Percentiles rank a stretch among this genome's conserved stretches.
Conservation (phyloP, 2,888 invertebrate genomes). For the Microctonus aethiopoides region DNA sequence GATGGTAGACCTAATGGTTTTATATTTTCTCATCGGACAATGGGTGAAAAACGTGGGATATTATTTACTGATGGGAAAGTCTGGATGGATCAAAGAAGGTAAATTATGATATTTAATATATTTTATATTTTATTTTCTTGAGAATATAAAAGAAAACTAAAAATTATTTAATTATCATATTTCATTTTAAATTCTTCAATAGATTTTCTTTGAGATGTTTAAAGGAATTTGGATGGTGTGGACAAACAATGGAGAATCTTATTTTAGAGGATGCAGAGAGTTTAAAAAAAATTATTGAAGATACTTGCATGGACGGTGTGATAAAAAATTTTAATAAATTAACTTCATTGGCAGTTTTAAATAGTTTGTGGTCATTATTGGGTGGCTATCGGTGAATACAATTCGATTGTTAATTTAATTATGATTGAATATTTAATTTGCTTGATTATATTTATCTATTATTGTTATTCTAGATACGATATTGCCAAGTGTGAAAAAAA, state of each 20-base stretch:
- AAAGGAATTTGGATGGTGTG: constrained; percentile 75
- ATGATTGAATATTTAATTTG: not conserved
- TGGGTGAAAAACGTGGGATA: constrained; percentile 75
- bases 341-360: constrained; percentile 70
- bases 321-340: constrained; percentile 68
- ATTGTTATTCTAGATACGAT: constrained; percentile 65
- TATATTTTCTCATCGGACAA: constrained; percentile 73
- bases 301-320: constrained; percentile 59
- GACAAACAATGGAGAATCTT: constrained; percentile 73
- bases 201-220: constrained; percentile 75
- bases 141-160: not conserved
- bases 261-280: constrained; percentile 72
- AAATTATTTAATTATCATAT: constrained; percentile 4
- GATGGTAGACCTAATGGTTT: constrained; percentile 79
- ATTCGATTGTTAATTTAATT: constrained; percentile 1
- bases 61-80: constrained; percentile 77
- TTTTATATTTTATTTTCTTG: not conserved
- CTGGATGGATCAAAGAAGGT: constrained; percentile 75
- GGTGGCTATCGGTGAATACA: constrained; percentile 73
- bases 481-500: constrained; percentile 69
- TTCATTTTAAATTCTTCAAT: constrained; percentile 7
- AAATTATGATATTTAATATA: not conserved
- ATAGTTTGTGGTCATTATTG: constrained; percentile 77
- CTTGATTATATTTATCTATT: not conserved
- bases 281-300: constrained; percentile 69